Conservation (phyloP, 2,113 vertebrate species). For the Coregonus clupeaformis region DNA sequence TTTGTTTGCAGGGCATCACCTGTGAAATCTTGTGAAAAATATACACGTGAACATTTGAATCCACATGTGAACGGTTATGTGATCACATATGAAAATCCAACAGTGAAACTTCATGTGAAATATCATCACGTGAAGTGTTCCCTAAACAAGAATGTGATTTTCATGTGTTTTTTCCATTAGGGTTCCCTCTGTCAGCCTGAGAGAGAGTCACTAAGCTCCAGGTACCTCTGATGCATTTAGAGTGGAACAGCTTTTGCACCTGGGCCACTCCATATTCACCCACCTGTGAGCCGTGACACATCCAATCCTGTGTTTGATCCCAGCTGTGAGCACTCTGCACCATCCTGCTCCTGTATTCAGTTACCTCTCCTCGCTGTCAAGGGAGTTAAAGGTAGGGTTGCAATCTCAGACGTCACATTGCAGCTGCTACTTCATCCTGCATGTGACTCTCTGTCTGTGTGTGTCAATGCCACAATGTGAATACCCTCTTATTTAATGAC, state of each 20-base stretch:
- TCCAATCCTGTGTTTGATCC: neutral
- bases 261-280: neutral
- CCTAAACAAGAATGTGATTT: no score
- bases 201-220: constrained; percentile 1
- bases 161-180: no score
- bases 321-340: neutral
- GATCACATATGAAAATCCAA: no score
- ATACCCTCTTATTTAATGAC: neutral
- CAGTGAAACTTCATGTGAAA: no score
- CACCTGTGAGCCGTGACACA: neutral
- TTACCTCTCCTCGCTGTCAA: constrained; percentile 3
- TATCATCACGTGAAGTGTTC: no score
- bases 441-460: neutral
- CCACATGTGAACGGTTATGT: no score
- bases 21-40: no score
- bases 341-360: constrained; percentile 5
- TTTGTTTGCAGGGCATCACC: no score
- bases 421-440: constrained; percentile 12
- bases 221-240: constrained; percentile 32
- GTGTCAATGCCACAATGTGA: neutral
- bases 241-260: constrained; percentile 23
- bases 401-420: neutral
- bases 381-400: neutral
- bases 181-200: neutral
- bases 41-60: no score